Base-by-base conservation (phyloP, 2,888 invertebrate genomes). In the Glaucopsyche alexis region DNA sequence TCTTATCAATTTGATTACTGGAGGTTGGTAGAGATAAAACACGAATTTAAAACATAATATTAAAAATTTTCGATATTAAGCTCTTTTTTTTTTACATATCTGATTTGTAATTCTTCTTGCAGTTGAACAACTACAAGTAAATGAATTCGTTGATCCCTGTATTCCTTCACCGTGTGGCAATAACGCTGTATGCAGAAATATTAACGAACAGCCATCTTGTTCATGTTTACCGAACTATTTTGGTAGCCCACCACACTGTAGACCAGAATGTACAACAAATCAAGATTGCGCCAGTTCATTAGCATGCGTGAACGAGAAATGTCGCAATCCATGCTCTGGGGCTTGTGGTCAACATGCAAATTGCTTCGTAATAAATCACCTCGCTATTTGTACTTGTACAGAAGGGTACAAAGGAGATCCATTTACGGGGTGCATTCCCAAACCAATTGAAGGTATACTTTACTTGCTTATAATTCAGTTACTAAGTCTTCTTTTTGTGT, bases 241-340 rank as follows among this genome's bases (percentile, higher is more conserved):
- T 70, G 96, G 96, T 71, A 94, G 93, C 77, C 95, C 96, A 72
- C 95, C 96, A 6, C 94, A 94, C 77, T 96, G 96, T 80, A 92
- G 94, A 55, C 95, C 95, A 0, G 95, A 95, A 83, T 96, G 96
- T 83, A 90, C 93, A 0, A 94, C 94, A 49, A 95, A 95, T 81
- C 93, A 95, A 38, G 96, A 96, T 74, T 96, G 96, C 81, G 81
- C 94, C 8, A 94, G 94, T 75, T 94, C 95, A 74, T 87, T 93
- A 75, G 94, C 96, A 9, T 96, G 96, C 80, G 93, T 95, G 42
- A 94, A 93, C 75, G 94, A 95, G 81, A 95, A 94, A 83, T 95
- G 95, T 81, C 87, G 88, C 75, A 95, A 95, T 82, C 95, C 96
- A 1, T 96, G 96, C 78, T 94, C 94, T 55, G 95, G 95, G n/a